These are phyloP conservation scores for Passer domesticus DNA, from an alignment of 2,113 vertebrate species.

Conservation along the genomic window DNA sequence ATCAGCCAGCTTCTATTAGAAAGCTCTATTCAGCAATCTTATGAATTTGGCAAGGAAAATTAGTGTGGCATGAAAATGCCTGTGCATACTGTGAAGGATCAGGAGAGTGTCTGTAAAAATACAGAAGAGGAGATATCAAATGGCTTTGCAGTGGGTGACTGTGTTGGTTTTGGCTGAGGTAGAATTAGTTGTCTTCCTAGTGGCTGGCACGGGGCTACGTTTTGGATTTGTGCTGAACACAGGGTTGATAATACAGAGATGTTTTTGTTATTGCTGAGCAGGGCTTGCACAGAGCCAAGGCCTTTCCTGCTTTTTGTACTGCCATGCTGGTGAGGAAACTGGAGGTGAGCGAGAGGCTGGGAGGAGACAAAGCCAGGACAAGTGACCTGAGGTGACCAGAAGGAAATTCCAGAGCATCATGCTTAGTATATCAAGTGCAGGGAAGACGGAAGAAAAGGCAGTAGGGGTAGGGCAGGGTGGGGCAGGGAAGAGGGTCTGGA, in stretches of 20 bases:
- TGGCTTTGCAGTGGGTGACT: background rate
- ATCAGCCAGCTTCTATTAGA: background rate
- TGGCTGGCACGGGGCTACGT: accelerated
- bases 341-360: accelerated
- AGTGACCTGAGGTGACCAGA: background rate
- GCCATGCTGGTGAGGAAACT: accelerated
- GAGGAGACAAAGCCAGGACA: background rate
- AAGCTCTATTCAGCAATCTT: background rate
- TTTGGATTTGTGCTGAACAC: background rate
- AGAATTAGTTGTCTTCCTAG: background rate
- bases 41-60: background rate
- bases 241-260: background rate
- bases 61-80: background rate
- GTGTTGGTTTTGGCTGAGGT: background rate
- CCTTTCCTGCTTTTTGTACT: background rate
- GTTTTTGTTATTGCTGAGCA: background rate
- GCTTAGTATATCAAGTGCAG: background rate
- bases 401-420: background rate
- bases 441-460: background rate
- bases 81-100: background rate
- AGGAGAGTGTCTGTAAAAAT: background rate
- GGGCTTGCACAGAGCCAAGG: background rate
- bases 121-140: background rate
- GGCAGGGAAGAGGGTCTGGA: accelerated
- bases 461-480: accelerated